Base-by-base conservation (phyloP, 2,797 vertebrate species). In the Sciurus vulgaris region DNA sequence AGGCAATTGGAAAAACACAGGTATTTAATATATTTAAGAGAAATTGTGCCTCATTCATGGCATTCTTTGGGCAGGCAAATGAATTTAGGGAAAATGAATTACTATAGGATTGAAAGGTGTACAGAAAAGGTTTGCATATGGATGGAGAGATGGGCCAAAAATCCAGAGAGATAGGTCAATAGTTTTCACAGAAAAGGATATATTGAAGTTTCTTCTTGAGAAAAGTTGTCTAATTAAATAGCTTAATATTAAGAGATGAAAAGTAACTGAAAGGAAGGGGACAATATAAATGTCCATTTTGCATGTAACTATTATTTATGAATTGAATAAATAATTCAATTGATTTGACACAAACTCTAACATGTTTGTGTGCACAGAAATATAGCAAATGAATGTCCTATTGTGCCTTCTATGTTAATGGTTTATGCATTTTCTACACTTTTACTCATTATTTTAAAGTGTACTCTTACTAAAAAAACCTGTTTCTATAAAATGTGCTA, bases 161-260 rank as follows among this genome's bases (percentile, higher is more conserved):
- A 87, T 86, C 33, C 14, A 93, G 47, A 84, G 44, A 63, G 47
- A 35, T 11, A 33, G 10, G 12, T 56, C 35, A 96, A 73, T 73
- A 86, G 49, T 95, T 91, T 87, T 59, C 49, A 79, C 67, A 91
- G 51, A 54, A 91, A 91, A 91, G 24, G 7, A 59, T 84, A 85
- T n/a, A 61, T 12, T 28, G 69, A 85, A 11, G 1, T 72, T 88
- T 89, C 38, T 70, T 86, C 17, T 91, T 89, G 18, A 76, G 28
- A 69, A 93, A 90, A 56, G 2, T 77, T 95, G 6, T 83, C 24
- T 84, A 92, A 54, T 47, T 92, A 17, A 77, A 49, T 9, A 79
- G 89, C 87, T 89, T 88, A 24, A 95, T 93, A 87, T 65, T 88
- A 94, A 91, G 78, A 73, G 30, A 56, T 85, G 93, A 95, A 92